phyloP scores from a whole-genome alignment of 2,888 invertebrate genomes.

The Leucophenga montana region DNA sequence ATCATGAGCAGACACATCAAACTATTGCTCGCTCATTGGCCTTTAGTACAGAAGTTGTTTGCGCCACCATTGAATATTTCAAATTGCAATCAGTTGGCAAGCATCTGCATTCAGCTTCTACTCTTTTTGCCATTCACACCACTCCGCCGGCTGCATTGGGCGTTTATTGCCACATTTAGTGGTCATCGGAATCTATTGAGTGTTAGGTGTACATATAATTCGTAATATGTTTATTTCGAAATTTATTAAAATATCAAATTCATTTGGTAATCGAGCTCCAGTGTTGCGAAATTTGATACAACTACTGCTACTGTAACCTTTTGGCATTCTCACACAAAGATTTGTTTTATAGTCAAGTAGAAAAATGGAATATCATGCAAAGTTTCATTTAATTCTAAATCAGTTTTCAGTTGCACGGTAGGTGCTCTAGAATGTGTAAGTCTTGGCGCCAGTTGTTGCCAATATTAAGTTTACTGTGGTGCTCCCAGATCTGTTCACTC shows the following conservation, averaged over 20 bases:
- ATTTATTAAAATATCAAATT: constrained; percentile 64
- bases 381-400: too few species aligned
- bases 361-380: too few species aligned
- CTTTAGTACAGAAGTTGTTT: constrained; percentile 21
- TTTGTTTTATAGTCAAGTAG: too few species aligned
- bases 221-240: constrained; percentile 51
- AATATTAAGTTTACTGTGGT: too few species aligned
- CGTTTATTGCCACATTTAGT: constrained; percentile 5
- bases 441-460: too few species aligned
- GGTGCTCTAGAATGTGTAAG: too few species aligned
- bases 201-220: constrained; percentile 17
- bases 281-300: constrained; percentile 7
- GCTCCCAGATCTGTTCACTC: too few species aligned
- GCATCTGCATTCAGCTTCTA: constrained; percentile 44
- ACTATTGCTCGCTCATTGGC: constrained; percentile 49
- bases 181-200: constrained; percentile 31
- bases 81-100: constrained; percentile 67
- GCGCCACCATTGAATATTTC: constrained; percentile 59
- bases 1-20: constrained; percentile 45
- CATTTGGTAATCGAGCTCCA: background rate
- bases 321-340: background rate
- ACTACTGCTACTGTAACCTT: constrained; percentile 23
- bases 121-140: background rate
- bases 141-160: background rate
- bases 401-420: too few species aligned